Evolutionary conservation across 1,140 invertebrate genomes (phyloP).

Genomic region (Micrasema longulum): DNA sequence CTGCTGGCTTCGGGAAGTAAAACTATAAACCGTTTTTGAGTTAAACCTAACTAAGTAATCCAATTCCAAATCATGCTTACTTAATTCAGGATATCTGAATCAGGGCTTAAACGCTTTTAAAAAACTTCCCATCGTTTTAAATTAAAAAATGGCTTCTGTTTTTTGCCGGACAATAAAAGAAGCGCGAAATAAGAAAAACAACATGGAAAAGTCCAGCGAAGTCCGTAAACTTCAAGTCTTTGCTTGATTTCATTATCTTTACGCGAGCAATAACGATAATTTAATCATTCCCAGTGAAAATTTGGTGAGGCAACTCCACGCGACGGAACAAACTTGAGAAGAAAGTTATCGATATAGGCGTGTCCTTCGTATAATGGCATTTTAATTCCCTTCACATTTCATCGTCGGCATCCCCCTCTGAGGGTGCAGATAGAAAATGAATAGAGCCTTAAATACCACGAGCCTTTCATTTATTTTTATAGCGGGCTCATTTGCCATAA

Average conservation of each 20-base stretch:
- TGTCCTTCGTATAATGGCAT: slow-evolving; percentile 44
- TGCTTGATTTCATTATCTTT: slow-evolving; percentile 25
- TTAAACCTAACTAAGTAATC: no score
- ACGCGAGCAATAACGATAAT: slow-evolving; percentile 22
- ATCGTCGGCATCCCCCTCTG: slow-evolving; percentile 15
- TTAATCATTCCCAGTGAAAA: slow-evolving; percentile 17
- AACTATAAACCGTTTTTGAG: no score
- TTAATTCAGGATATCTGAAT: no score
- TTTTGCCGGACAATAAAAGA: not conserved
- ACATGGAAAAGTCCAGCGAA: not conserved
- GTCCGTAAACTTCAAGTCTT: slow-evolving; percentile 11
- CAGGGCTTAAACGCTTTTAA: no score
- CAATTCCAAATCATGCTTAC: no score
- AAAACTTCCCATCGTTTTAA: no score
- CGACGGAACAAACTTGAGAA: slow-evolving; percentile 13
- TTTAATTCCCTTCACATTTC: slow-evolving; percentile 51
- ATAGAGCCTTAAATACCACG: slow-evolving; percentile 41
- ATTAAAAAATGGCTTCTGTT: no score
- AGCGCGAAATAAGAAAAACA: no score
- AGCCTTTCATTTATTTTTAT: slow-evolving; percentile 54
- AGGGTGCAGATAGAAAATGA: slow-evolving; percentile 16
- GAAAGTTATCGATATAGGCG: slow-evolving; percentile 35
- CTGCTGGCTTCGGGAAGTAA: no score
- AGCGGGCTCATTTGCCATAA: slow-evolving; percentile 50
- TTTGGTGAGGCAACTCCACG: no score